Base-by-base conservation (phyloP, 2,888 invertebrate genomes). In the Scaptomyza reducta region DNA sequence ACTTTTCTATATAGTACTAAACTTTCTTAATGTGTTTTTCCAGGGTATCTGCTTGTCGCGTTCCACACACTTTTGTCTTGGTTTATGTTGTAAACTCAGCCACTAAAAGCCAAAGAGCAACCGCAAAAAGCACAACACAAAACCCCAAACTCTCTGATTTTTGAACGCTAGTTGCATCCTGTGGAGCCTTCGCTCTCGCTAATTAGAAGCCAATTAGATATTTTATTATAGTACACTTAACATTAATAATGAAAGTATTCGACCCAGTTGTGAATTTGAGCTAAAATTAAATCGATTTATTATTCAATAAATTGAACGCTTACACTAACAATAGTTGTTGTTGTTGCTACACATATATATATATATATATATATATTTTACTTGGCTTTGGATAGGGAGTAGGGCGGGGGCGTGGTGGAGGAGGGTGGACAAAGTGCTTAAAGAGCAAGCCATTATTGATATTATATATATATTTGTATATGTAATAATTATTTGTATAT, bases 271-370 rank as follows among this genome's bases (percentile, higher is more conserved):
- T 10, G 10, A 33, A 63, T 65, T 74, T 77, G 77, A 67, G 79
- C 82, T 83, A 77, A 83, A 83, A 79, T 83, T 83, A 83, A 85
- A 85, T 83, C 77, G 77, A 85, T 83, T 83, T 83, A 83, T 83
- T 83, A 85, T 79, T 83, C 82, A 85, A 82, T 85, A 79, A 83
- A 81, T 81, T 84, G 85, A 81, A 83, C 79, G 77, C 75, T 78
- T 81, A 71, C 57, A 74, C 73, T 81, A 71, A 82, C 74, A 75
- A 83, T 79, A 82, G 51, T 71, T 74, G 60, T 66, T 53, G 66
- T 71, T 74, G 60, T 66, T 53, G 66, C 70, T 70, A 38, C 38
- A 38, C 13, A 33, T 38, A 22, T 13, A 33, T 5, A 33, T 33
- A 31, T 13, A 13, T 13, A 5, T 38, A 7, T 38, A 38, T 14